These are phyloP conservation scores for Pipistrellus pipistrellus DNA, from an alignment of 2,797 vertebrate genomes.

Conservation along the genomic window DNA sequence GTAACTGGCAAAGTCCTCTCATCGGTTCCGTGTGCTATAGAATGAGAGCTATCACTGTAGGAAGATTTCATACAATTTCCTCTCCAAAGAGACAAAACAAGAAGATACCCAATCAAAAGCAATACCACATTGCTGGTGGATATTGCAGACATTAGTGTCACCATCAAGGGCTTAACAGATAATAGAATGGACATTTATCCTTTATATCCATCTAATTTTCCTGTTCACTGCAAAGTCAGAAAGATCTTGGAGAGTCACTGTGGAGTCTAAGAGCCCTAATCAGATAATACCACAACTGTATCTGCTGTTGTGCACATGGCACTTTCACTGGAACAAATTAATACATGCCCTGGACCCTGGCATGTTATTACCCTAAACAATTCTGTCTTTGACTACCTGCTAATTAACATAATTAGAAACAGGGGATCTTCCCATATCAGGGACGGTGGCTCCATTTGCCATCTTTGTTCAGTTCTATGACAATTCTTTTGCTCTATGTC, in stretches of 20 bases:
- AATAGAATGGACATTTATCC: background rate
- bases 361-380: background rate
- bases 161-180: background rate
- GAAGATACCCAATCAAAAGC: background rate
- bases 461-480: background rate
- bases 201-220: constrained; percentile 27
- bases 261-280: background rate
- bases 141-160: background rate
- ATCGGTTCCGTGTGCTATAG: background rate
- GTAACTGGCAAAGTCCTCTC: background rate
- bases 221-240: background rate
- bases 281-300: background rate
- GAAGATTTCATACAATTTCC: background rate
- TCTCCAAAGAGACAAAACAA: background rate
- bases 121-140: background rate
- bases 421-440: background rate
- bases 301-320: background rate
- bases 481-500: background rate
- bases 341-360: background rate
- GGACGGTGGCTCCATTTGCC: background rate
- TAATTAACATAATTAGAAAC: background rate
- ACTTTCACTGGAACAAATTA: background rate
- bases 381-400: background rate
- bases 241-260: background rate
- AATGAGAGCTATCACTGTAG: background rate